phyloP scores from a whole-genome alignment of 2,888 invertebrate species.

The Caenorhabditis zanzibari region DNA sequence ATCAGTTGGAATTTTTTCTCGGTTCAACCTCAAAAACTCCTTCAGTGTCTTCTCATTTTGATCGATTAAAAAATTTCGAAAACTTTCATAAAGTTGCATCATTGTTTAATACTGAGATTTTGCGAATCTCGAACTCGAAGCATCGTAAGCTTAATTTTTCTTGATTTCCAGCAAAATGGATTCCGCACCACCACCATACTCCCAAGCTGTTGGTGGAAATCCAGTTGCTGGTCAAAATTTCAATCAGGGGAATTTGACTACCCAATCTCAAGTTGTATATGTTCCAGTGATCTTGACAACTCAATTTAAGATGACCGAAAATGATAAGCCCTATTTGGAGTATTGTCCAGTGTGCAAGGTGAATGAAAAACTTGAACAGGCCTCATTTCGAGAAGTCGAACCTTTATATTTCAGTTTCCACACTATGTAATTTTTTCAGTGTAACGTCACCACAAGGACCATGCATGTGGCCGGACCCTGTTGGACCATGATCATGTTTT shows the following conservation, averaged over 20 bases:
- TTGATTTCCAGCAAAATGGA: background rate
- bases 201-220: background rate
- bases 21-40: background rate
- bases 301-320: background rate
- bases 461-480: background rate
- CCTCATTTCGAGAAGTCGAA: background rate
- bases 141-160: background rate
- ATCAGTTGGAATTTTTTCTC: constrained; percentile 1
- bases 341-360: constrained; percentile 1
- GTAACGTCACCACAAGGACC: background rate
- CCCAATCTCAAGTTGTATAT: background rate
- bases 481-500: constrained; percentile 1
- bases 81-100: background rate
- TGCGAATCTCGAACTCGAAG: background rate
- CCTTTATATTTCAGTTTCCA: background rate
- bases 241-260: background rate
- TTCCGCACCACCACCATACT: background rate
- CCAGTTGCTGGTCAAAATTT: background rate
- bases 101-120: background rate
- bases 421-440: background rate
- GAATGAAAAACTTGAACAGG: background rate
- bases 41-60: background rate
- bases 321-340: background rate
- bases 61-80: background rate
- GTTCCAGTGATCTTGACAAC: background rate